Conservation (phyloP, 2,113 vertebrate species). For the Fregetta grallaria region DNA sequence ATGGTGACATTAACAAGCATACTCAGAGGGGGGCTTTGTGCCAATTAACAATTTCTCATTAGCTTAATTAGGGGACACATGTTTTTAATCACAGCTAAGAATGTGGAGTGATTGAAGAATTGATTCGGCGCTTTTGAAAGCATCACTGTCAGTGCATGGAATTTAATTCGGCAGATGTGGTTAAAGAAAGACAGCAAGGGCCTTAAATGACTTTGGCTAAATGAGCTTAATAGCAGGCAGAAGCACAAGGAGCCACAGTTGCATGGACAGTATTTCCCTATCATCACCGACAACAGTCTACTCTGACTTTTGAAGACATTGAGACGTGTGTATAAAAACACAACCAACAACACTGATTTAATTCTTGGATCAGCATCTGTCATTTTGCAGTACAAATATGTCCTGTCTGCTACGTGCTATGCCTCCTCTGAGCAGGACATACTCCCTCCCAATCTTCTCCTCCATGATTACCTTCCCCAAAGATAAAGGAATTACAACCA, state of each 20-base stretch:
- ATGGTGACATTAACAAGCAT: conserved; percentile 79
- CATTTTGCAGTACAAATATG: fast-evolving
- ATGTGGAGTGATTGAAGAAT: conserved; percentile 76
- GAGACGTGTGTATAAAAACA: not conserved
- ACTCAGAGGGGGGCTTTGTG: conserved; percentile 66
- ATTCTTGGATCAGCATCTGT: not conserved
- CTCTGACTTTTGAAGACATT: not conserved
- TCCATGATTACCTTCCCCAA: not conserved
- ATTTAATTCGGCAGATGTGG: conserved; percentile 72
- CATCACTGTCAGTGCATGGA: conserved; percentile 51
- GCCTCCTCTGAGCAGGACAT: not conserved
- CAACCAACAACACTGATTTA: fast-evolving
- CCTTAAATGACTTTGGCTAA: not conserved
- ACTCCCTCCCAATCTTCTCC: not conserved
- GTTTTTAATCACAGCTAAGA: conserved; percentile 83
- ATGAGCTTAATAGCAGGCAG: not conserved
- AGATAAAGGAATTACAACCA: not conserved
- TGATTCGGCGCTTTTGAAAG: conserved; percentile 70
- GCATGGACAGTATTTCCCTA: not conserved
- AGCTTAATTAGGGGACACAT: conserved; percentile 88
- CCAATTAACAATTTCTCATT: conserved; percentile 83
- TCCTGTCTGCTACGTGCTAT: not conserved
- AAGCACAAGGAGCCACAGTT: not conserved
- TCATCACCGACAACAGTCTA: not conserved
- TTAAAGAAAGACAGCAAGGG: not conserved